phyloP scores from a whole-genome alignment of 2,113 vertebrate species.

The Piaya cayana region DNA sequence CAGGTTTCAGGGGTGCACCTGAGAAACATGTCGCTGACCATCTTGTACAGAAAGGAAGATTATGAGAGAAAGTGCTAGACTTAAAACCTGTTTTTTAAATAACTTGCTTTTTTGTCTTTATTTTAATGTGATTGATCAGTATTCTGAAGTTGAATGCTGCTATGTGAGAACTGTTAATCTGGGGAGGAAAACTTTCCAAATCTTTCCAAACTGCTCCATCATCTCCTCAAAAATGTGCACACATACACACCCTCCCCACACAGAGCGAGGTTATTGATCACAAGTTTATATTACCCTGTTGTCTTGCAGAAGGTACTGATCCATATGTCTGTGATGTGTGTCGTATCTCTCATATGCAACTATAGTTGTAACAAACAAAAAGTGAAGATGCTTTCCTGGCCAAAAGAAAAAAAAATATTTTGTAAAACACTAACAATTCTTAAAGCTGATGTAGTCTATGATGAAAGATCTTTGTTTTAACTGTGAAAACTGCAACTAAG shows the following conservation, averaged over 20 bases:
- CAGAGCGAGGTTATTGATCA: neutral
- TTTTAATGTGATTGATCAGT: neutral
- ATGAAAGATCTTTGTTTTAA: neutral
- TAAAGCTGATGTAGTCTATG: neutral
- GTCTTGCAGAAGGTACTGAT: neutral
- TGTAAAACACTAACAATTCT: neutral
- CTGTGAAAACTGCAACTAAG: neutral
- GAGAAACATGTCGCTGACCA: neutral
- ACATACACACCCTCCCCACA: neutral
- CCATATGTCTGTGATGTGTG: neutral
- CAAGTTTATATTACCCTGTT: neutral
- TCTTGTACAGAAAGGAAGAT: neutral
- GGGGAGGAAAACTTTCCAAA: neutral
- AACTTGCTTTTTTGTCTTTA: neutral
- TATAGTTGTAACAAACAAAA: neutral
- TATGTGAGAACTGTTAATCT: neutral
- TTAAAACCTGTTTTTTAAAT: neutral
- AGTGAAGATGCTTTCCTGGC: neutral
- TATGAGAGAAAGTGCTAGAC: neutral
- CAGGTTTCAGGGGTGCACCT: neutral
- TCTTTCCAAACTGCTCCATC: neutral
- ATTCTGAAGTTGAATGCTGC: neutral
- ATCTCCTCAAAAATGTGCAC: rapidly evolving
- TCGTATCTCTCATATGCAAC: neutral
- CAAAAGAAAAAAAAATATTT: neutral